Percentiles rank a stretch among this genome's conserved stretches.
phyloP scores from a whole-genome alignment of 23 tunicate genomes.

The Pegea sp. region DNA sequence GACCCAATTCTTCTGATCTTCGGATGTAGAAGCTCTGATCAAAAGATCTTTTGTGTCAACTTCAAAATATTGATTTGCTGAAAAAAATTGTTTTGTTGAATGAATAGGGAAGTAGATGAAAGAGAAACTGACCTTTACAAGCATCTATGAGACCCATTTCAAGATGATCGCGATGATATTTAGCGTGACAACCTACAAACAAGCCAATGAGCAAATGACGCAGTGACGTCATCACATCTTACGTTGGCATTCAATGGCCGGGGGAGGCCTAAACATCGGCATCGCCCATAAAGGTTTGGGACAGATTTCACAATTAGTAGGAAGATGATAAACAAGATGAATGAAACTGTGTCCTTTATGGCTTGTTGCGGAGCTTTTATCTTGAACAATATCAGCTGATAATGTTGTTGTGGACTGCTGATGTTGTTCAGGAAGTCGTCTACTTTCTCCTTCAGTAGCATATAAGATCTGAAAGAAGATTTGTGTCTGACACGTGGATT shows the following conservation, averaged over 20 bases:
- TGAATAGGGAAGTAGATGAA: neutral
- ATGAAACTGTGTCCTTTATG: slow-evolving; percentile 89
- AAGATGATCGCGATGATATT: slow-evolving; percentile 74
- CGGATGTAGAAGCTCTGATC: slow-evolving; percentile 21
- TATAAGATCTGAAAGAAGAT: slow-evolving; percentile 20
- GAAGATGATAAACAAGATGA: slow-evolving; percentile 68
- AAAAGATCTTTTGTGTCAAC: slow-evolving; percentile 47
- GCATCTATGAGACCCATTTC: slow-evolving; percentile 33
- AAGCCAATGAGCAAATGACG: neutral
- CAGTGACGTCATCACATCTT: slow-evolving; percentile 4
- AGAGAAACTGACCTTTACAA: slow-evolving; percentile 31
- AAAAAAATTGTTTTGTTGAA: neutral
- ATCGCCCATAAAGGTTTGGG: slow-evolving; percentile 75
- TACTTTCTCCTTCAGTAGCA: slow-evolving; percentile 65
- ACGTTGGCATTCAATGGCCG: slow-evolving; percentile 95
- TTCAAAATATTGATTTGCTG: slow-evolving; percentile 6
- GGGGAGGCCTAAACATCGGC: slow-evolving; percentile 81
- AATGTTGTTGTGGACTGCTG: slow-evolving; percentile 5
- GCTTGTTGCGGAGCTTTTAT: slow-evolving; percentile 19
- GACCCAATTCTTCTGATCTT: slow-evolving; percentile 86
- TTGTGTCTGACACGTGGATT: neutral
- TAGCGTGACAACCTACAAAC: slow-evolving; percentile 43
- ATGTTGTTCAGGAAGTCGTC: slow-evolving; percentile 16
- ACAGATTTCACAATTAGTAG: slow-evolving; percentile 90
- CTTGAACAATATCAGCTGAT: slow-evolving; percentile 26